A percentile compares a stretch with the other conserved stretches of the same genome.
Evolutionary conservation across 1,140 invertebrate species (phyloP).

Genomic region (Vanessa tameamea): DNA sequence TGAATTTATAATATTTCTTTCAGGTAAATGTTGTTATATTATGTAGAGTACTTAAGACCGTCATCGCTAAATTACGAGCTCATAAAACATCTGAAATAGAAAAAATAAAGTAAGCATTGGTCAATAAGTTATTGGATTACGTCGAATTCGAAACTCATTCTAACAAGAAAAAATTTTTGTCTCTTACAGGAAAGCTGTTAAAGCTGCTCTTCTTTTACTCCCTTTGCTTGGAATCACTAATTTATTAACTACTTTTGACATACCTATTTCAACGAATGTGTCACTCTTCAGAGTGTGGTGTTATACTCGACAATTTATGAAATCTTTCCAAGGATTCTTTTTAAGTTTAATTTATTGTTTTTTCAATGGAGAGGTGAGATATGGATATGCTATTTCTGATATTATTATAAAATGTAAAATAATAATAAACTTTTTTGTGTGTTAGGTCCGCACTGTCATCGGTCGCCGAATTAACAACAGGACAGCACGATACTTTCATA

Average conservation of each 20-base stretch:
- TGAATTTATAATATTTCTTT: constrained; percentile 27
- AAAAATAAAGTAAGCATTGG: constrained; percentile 11
- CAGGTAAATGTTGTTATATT: constrained; percentile 12
- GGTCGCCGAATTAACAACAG: not conserved
- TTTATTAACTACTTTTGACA: constrained; percentile 86
- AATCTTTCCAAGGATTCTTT: constrained; percentile 93
- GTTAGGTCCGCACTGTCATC: not conserved
- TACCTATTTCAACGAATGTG: constrained; percentile 82
- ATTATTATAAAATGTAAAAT: not conserved
- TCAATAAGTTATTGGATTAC: not conserved
- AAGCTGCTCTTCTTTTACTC: constrained; percentile 88
- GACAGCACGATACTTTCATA: not conserved
- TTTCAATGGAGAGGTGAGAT: constrained; percentile 90
- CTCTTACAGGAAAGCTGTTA: constrained; percentile 86
- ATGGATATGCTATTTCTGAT: constrained; percentile 40
- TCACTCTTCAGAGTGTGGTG: constrained; percentile 90
- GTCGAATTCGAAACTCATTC: no score
- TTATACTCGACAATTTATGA: constrained; percentile 89
- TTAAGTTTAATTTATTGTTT: constrained; percentile 93
- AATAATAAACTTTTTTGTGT: no score
- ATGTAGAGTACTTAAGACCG: constrained; percentile 5
- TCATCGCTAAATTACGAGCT: constrained; percentile 11
- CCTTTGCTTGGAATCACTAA: constrained; percentile 92
- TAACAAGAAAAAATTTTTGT: not conserved
- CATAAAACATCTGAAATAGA: not conserved